Evolutionary conservation across 2,113 vertebrate species (phyloP).

Genomic region (Paradoxurus hermaphroditus): DNA sequence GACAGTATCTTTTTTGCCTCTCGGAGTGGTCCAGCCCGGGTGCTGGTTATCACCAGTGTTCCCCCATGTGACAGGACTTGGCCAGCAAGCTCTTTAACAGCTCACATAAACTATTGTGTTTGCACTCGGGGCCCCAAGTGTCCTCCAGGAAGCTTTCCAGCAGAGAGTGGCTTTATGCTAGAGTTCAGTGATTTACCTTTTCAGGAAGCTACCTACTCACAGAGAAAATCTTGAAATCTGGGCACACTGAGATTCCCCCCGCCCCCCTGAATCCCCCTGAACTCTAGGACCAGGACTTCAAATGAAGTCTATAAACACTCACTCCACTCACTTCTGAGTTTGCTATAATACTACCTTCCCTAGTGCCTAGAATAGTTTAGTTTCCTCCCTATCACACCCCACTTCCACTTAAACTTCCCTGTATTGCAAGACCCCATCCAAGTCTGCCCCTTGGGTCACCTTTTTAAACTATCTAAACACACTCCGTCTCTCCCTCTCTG

Average conservation of each 20-base stretch:
- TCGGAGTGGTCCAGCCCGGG: neutral
- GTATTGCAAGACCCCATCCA: neutral
- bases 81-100: neutral
- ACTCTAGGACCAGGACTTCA: neutral
- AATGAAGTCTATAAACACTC: neutral
- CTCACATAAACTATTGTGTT: neutral
- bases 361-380: neutral
- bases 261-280: neutral
- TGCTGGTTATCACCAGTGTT: neutral
- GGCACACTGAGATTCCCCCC: neutral
- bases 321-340: neutral
- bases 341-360: neutral
- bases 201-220: neutral
- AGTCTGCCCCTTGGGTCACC: neutral
- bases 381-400: neutral
- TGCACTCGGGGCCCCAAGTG: rapidly evolving
- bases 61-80: rapidly evolving
- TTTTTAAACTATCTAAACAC: neutral
- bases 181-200: neutral
- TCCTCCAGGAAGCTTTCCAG: neutral
- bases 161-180: neutral
- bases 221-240: neutral
- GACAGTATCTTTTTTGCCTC: neutral
- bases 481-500: neutral
- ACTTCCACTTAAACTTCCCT: neutral